phyloP scores from a whole-genome alignment of 2,797 vertebrate genomes.

The Dallia pectoralis region DNA sequence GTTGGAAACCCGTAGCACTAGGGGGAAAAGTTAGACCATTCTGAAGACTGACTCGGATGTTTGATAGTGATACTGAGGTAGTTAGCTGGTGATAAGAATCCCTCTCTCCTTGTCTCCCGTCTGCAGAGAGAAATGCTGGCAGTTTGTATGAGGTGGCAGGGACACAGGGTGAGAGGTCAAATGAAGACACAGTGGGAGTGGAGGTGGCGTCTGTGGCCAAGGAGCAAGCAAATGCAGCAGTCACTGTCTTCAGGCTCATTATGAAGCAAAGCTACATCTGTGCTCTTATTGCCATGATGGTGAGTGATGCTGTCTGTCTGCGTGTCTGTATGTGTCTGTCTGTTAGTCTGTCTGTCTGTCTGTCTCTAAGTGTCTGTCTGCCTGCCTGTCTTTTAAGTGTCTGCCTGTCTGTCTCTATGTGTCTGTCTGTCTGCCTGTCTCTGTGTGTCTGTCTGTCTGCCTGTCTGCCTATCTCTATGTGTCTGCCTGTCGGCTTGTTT shows the following conservation, averaged over 20 bases:
- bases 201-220: conserved; percentile 15
- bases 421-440: too few relatives aligned
- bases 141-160: conserved; percentile 56
- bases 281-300: conserved; percentile 94
- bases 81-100: neutral
- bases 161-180: conserved; percentile 70
- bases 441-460: neutral
- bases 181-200: conserved; percentile 61
- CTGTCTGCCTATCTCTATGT: neutral
- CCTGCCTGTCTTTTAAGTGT: too few relatives aligned
- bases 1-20: neutral
- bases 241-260: conserved; percentile 85
- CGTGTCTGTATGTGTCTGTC: neutral
- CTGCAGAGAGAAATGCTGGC: conserved; percentile 62
- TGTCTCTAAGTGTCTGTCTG: too few relatives aligned
- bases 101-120: neutral
- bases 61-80: neutral
- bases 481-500: neutral
- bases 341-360: too few relatives aligned
- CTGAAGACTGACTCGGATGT: neutral
- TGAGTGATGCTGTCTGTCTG: conserved; percentile 49
- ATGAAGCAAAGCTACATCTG: conserved; percentile 96
- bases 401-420: neutral
- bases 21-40: too few relatives aligned
- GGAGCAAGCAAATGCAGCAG: conserved; percentile 70